Percentiles rank a stretch among this genome's conserved stretches.
Conservation (phyloP, 2,113 vertebrate species). For the Nerophis ophidion region DNA sequence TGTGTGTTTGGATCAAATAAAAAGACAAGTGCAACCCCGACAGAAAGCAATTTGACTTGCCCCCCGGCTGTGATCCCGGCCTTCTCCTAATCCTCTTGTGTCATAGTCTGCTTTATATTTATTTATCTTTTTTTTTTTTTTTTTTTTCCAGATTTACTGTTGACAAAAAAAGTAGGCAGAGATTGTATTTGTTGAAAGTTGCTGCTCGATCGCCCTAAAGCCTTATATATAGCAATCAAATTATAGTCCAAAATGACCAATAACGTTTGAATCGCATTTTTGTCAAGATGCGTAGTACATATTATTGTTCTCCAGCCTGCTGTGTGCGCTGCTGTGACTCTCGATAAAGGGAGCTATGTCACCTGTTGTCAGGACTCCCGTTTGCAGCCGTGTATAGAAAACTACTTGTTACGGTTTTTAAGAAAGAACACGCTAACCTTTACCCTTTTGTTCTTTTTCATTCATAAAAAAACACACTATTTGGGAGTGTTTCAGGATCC, state of each 20-base stretch:
- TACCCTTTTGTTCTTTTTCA: slow-evolving; percentile 36
- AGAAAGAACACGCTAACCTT: slow-evolving; percentile 51
- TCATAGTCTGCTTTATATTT: slow-evolving; percentile 14
- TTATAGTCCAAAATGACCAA: slow-evolving; percentile 37
- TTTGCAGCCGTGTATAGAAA: slow-evolving; percentile 68
- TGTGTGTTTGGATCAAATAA: slow-evolving; percentile 11
- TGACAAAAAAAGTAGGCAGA: slow-evolving; percentile 53
- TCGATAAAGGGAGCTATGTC: slow-evolving; percentile 42
- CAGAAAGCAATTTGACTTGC: slow-evolving; percentile 10
- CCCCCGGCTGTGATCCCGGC: slow-evolving; percentile 2
- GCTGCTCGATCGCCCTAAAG: slow-evolving; percentile 77
- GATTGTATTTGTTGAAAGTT: slow-evolving; percentile 73
- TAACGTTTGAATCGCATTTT: slow-evolving; percentile 2
- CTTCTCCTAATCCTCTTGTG: slow-evolving; percentile 16
- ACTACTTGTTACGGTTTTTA: slow-evolving; percentile 68
- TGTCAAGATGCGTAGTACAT: slow-evolving; percentile 24
- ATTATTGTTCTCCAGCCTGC: slow-evolving; percentile 35
- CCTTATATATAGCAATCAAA: slow-evolving; percentile 64
- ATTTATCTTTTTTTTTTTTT: slow-evolving; percentile 41
- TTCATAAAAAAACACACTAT: slow-evolving; percentile 22
- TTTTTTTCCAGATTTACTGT: slow-evolving; percentile 40
- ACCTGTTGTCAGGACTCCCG: slow-evolving; percentile 24
- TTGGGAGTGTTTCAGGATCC: slow-evolving; percentile 43
- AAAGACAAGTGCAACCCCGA: slow-evolving; percentile 43
- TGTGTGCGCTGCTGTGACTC: slow-evolving; percentile 56